phyloP scores from a whole-genome alignment of 2,113 vertebrate species.

The Hypomesus transpacificus region DNA sequence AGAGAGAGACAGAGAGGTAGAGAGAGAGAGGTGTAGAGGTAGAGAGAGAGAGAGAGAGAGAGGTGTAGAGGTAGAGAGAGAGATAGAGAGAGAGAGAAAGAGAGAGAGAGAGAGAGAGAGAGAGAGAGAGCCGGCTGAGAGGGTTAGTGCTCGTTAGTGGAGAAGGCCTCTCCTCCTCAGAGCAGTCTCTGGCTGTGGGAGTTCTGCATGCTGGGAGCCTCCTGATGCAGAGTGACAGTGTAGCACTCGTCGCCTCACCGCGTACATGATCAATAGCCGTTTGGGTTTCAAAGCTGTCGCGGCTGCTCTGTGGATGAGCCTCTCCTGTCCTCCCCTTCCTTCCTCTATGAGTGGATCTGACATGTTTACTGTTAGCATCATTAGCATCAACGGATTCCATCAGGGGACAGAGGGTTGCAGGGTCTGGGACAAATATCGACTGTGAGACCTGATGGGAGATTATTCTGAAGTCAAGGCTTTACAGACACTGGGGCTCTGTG shows the following conservation, averaged over 20 bases:
- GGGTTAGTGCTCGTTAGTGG: not conserved
- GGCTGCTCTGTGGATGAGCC: not conserved
- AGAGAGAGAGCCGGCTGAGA: not conserved
- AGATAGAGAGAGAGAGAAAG: too few relatives aligned
- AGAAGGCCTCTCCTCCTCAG: not conserved
- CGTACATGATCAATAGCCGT: too few relatives aligned
- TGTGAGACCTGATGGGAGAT: not conserved
- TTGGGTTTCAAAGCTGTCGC: too few relatives aligned
- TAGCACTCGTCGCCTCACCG: not conserved
- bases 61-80: too few relatives aligned
- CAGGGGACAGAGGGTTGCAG: not conserved
- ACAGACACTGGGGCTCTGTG: too few relatives aligned
- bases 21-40: not conserved
- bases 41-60: too few relatives aligned
- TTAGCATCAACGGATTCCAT: not conserved
- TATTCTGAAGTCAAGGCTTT: not conserved
- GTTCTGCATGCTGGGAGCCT: not conserved
- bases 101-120: not conserved
- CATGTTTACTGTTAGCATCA: conserved; percentile 6
- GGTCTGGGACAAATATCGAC: conserved; percentile 1
- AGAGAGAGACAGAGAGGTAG: not conserved
- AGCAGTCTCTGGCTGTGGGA: not conserved
- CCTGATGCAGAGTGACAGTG: not conserved
- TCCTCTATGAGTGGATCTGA: not conserved
- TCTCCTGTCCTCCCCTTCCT: not conserved